Evolutionary conservation across 2,113 vertebrate genomes (phyloP).

Genomic region (Calidris pygmaea): DNA sequence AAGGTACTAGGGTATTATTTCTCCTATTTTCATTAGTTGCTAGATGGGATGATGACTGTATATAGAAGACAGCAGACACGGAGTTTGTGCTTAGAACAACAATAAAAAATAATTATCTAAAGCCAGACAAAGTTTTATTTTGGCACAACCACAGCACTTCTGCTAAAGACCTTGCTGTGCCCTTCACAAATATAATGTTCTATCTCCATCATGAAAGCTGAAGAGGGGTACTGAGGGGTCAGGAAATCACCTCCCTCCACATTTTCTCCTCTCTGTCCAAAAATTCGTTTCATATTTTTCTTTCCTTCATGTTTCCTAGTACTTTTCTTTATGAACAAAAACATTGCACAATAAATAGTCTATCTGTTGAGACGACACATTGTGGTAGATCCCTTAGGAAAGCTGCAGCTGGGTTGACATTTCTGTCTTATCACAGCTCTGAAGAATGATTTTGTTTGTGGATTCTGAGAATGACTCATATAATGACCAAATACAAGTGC

Average conservation of each 20-base stretch:
- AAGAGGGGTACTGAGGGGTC: not conserved
- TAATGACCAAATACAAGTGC: not conserved
- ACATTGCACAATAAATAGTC: not conserved
- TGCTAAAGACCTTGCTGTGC: not conserved
- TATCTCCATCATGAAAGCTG: not conserved
- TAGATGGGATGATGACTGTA: not conserved
- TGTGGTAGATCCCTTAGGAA: conserved; percentile 10
- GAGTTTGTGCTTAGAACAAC: conserved; percentile 18
- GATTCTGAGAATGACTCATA: not conserved
- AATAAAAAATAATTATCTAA: not conserved
- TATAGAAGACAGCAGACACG: not conserved
- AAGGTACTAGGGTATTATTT: not conserved
- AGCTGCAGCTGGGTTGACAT: conserved; percentile 6
- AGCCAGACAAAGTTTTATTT: conserved; percentile 6
- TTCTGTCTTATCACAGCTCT: conserved; percentile 19
- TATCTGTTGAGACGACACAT: not conserved
- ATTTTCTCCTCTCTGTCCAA: not conserved
- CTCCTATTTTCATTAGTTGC: conserved; percentile 10
- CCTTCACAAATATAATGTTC: not conserved
- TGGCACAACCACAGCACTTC: not conserved
- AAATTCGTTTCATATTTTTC: not conserved
- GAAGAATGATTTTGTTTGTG: conserved; percentile 36
- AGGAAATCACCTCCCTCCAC: not conserved
- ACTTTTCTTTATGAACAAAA: conserved; percentile 12
- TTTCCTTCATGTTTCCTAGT: not conserved